Base-by-base conservation (phyloP, 2,888 invertebrate genomes). In the Chrysolina americana region DNA sequence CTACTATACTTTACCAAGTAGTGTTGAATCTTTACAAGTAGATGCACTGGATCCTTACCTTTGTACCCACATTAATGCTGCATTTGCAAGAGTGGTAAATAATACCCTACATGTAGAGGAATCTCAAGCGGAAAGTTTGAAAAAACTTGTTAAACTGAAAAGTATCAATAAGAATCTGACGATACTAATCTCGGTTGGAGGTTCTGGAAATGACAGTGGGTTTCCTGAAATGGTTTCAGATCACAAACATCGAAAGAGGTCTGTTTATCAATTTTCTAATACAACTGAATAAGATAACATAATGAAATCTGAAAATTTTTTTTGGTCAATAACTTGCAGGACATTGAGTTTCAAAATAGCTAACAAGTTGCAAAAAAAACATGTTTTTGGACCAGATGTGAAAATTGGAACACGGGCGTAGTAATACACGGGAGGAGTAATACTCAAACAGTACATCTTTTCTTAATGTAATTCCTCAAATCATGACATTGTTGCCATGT, bases 11-110 rank as follows among this genome's bases (percentile, higher is more conserved):
- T 89, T 91, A 75, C 92, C 93, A 5, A 47, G 63, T 63, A 78
- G 74, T 48, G 62, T 36, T 36, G 65, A 78, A 15, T 74, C 82
- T 79, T 76, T 83, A 85, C 80, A 86, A 85, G 80, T 81, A 78
- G 71, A 82, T 83, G 70, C 85, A 81, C 90, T 96, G 41, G 92
- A 94, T 84, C 91, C 95, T 28, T 87, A 91, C 81, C 89, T 96
- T 72, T 97, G 96, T 86, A 95, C 96, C 0, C 96, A 96, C 87
- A 91, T 96, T 75, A 95, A 95, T 86, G 88, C 95, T 72, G 96
- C 94, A 59, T 94, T 95, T 89, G 94, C 93, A 23, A 86, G 87
- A 74, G 89, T 96, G 53, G 84, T 86, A 5, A 91, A 95, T 82
- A 91, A 91, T 78, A 88, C 90, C 10, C 87, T 96, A 41, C 80